Evolutionary conservation across 2,113 vertebrate genomes (phyloP).

Genomic region (Sebastes fasciatus): DNA sequence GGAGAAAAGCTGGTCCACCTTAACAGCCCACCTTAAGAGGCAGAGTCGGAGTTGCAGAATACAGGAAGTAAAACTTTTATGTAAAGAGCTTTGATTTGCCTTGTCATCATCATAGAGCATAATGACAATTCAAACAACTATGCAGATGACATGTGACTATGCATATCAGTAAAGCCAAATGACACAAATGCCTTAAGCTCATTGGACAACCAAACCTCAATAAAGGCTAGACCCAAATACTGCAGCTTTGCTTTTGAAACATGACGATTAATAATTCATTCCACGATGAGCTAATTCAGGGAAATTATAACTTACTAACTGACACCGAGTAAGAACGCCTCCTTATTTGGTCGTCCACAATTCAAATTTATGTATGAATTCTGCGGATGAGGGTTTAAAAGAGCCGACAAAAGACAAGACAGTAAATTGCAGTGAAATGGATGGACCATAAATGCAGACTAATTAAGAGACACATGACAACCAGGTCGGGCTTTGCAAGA

Average conservation of each 20-base stretch:
- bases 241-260: neutral
- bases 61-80: too few species aligned
- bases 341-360: too few species aligned
- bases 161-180: too few species aligned
- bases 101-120: neutral
- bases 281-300: neutral
- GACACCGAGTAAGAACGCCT: neutral
- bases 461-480: slow-evolving; percentile 16
- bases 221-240: too few species aligned
- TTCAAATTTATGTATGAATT: neutral
- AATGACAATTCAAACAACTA: neutral
- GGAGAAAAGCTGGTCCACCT: too few species aligned
- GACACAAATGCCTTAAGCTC: too few species aligned
- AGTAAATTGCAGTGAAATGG: neutral
- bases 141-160: neutral
- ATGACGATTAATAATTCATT: neutral
- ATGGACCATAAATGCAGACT: neutral
- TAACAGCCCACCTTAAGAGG: too few species aligned
- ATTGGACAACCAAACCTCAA: too few species aligned
- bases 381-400: neutral
- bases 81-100: too few species aligned
- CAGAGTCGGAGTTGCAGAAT: too few species aligned
- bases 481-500: slow-evolving; percentile 18
- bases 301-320: neutral
- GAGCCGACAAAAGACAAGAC: neutral